A percentile compares a stretch with the other conserved stretches of the same genome.
Conservation (phyloP, 2,888 invertebrate species). For the Thysanoteuthis rhombus region DNA sequence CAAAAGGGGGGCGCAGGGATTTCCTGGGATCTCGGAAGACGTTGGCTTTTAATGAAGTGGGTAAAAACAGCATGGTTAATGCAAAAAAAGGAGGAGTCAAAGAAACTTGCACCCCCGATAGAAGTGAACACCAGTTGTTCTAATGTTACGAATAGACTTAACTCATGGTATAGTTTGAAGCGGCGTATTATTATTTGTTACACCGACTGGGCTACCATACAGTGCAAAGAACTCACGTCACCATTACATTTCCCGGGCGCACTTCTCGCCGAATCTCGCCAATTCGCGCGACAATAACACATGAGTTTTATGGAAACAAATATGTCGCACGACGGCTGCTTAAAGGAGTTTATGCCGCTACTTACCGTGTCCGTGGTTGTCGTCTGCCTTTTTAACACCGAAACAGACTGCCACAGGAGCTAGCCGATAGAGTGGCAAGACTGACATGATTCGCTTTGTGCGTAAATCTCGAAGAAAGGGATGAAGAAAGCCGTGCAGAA, state of each 20-base stretch:
- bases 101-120: too few species aligned
- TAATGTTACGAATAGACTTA: not conserved
- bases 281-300: slow-evolving; percentile 29
- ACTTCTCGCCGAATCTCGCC: slow-evolving; percentile 20
- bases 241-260: not conserved
- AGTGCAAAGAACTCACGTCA: not conserved
- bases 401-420: slow-evolving; percentile 1
- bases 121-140: not conserved
- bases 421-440: not conserved
- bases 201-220: not conserved
- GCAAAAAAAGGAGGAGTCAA: too few species aligned
- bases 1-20: too few species aligned
- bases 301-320: slow-evolving; percentile 31
- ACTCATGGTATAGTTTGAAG: not conserved
- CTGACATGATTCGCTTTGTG: slow-evolving; percentile 18
- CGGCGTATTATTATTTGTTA: not conserved
- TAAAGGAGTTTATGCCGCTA: not conserved
- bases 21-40: too few species aligned
- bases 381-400: not conserved
- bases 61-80: too few species aligned
- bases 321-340: slow-evolving; percentile 21
- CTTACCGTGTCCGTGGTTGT: not conserved
- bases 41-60: too few species aligned
- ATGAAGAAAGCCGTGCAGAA: slow-evolving; percentile 54
- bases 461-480: slow-evolving; percentile 36